phyloP scores from a whole-genome alignment of 1,140 invertebrate species.

The Calliphora vicina region DNA sequence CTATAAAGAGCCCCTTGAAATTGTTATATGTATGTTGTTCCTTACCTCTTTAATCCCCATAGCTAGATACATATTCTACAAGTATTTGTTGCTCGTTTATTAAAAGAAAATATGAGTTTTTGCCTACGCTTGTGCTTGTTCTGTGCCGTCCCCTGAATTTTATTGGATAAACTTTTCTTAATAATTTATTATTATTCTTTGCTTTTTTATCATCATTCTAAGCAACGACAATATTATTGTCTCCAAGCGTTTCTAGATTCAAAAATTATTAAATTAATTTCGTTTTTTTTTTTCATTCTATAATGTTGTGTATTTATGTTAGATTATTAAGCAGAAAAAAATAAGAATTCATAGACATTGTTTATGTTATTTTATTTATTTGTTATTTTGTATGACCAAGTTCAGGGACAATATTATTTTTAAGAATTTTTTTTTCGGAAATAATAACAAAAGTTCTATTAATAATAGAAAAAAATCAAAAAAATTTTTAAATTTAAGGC shows the following conservation, averaged over 20 bases:
- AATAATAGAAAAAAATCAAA: no score
- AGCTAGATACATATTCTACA: no score
- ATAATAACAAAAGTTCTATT: no score
- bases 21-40: background rate
- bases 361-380: constrained; percentile 2
- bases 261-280: constrained; percentile 22
- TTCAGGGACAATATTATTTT: constrained; percentile 30
- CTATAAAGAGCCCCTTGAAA: background rate
- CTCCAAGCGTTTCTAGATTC: background rate
- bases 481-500: no score
- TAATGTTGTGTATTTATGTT: background rate
- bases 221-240: background rate
- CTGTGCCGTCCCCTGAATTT: background rate
- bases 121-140: background rate
- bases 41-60: background rate
- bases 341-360: background rate
- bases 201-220: background rate
- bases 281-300: background rate
- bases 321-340: no score
- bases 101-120: background rate
- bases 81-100: background rate
- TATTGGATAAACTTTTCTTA: background rate
- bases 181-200: background rate
- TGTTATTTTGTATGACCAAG: background rate
- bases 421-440: background rate